phyloP scores from a whole-genome alignment of 2,888 invertebrate genomes.

The Halocaridina rubra region DNA sequence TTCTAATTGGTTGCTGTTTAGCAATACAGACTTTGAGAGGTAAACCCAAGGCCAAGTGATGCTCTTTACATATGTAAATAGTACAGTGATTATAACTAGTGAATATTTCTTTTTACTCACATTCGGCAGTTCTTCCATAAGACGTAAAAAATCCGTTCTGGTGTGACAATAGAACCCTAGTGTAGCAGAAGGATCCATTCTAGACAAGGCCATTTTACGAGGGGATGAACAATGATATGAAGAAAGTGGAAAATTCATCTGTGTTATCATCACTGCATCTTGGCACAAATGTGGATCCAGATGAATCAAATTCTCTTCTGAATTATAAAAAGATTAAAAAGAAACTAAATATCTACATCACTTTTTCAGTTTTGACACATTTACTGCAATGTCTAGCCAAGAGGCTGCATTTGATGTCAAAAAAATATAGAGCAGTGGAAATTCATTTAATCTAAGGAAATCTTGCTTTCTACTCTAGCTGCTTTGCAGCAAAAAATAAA shows the following conservation, averaged over 20 bases:
- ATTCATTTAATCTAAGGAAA: no score
- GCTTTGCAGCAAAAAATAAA: no score
- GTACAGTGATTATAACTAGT: neutral
- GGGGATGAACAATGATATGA: constrained; percentile 89
- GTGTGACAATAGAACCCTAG: constrained; percentile 88
- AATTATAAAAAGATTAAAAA: no score
- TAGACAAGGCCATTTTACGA: constrained; percentile 82
- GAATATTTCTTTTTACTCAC: constrained; percentile 29
- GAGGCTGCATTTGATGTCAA: no score
- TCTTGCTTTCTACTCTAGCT: no score
- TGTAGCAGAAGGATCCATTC: constrained; percentile 94
- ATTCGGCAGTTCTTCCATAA: constrained; percentile 58
- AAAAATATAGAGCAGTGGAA: no score
- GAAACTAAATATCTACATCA: no score
- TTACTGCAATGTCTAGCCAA: no score
- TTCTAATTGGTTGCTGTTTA: no score
- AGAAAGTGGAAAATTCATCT: constrained; percentile 80
- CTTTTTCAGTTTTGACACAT: no score
- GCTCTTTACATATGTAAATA: neutral
- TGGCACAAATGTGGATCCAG: constrained; percentile 95
- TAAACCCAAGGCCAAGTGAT: no score
- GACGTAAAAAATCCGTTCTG: constrained; percentile 66
- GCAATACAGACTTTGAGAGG: no score
- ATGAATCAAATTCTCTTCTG: constrained; percentile 89
- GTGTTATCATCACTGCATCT: constrained; percentile 87